phyloP scores from a whole-genome alignment of 2,888 invertebrate genomes.

The Trachelus iudaicus region DNA sequence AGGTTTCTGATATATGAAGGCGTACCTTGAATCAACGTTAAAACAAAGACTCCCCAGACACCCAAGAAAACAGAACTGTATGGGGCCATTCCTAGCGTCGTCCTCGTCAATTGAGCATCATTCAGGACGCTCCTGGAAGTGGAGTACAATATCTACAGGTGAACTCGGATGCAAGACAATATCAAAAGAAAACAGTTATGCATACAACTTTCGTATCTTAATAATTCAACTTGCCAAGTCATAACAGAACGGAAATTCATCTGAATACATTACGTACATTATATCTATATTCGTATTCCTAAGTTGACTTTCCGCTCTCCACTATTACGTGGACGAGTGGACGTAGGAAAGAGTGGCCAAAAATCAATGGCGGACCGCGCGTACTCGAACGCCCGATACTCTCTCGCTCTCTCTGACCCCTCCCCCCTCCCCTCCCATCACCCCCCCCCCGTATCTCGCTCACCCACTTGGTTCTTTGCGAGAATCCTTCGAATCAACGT shows the following conservation, averaged over 20 bases:
- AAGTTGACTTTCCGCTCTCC: background rate
- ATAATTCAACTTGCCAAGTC: background rate
- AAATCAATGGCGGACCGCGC: background rate
- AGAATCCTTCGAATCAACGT: background rate
- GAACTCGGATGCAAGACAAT: background rate
- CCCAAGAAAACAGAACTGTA: slow-evolving; percentile 62
- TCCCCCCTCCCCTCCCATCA: background rate
- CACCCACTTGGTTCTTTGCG: background rate
- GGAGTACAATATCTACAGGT: slow-evolving; percentile 3
- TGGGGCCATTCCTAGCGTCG: slow-evolving; percentile 60
- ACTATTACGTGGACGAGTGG: background rate
- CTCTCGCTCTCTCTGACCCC: slow-evolving; percentile 7
- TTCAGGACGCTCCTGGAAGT: slow-evolving; percentile 49
- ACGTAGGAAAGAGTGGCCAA: background rate
- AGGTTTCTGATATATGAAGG: background rate
- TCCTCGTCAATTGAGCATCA: slow-evolving; percentile 60
- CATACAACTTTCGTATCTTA: background rate
- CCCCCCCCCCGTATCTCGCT: background rate
- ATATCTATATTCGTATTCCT: background rate
- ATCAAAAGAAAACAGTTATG: slow-evolving; percentile 7
- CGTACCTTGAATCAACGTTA: slow-evolving; percentile 61
- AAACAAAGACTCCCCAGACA: slow-evolving; percentile 61
- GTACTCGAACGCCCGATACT: slow-evolving; percentile 2
- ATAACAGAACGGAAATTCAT: background rate
- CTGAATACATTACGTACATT: background rate